Conservation (phyloP, 2,888 invertebrate genomes). For the Panzeria rudis region DNA sequence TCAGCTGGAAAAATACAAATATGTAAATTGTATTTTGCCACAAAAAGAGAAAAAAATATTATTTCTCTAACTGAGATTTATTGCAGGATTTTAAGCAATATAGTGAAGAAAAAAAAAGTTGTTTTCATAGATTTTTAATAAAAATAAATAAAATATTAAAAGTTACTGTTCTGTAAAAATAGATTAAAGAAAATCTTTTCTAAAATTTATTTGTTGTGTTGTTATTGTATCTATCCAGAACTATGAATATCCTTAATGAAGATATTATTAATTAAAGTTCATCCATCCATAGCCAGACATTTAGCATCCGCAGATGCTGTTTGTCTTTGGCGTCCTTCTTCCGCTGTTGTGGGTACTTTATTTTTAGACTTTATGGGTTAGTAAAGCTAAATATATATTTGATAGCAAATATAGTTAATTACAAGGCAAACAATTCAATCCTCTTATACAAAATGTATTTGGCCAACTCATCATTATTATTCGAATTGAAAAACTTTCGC, state of each 20-base stretch:
- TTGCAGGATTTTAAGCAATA: not conserved
- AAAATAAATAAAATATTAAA: not conserved
- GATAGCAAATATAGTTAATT: too few species aligned
- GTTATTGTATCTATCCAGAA: too few species aligned
- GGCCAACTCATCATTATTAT: too few species aligned
- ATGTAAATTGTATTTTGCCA: slow-evolving; percentile 14
- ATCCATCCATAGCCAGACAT: not conserved
- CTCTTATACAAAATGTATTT: too few species aligned
- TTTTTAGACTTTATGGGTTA: too few species aligned
- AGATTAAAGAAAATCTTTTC: not conserved
- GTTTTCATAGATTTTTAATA: not conserved
- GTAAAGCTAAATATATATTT: too few species aligned
- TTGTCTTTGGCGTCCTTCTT: too few species aligned
- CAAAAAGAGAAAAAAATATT: not conserved
- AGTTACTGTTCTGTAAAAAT: not conserved
- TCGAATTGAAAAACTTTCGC: too few species aligned
- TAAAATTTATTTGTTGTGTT: not conserved
- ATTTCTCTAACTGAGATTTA: not conserved
- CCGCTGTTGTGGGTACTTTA: too few species aligned
- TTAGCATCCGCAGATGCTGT: too few species aligned
- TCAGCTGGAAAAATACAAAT: not conserved
- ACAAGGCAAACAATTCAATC: too few species aligned
- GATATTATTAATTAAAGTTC: not conserved
- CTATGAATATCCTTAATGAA: not conserved
- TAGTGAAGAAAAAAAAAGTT: slow-evolving; percentile 7